Evolutionary conservation across 2,113 vertebrate species (phyloP).

Genomic region (Amphilophus citrinellus): DNA sequence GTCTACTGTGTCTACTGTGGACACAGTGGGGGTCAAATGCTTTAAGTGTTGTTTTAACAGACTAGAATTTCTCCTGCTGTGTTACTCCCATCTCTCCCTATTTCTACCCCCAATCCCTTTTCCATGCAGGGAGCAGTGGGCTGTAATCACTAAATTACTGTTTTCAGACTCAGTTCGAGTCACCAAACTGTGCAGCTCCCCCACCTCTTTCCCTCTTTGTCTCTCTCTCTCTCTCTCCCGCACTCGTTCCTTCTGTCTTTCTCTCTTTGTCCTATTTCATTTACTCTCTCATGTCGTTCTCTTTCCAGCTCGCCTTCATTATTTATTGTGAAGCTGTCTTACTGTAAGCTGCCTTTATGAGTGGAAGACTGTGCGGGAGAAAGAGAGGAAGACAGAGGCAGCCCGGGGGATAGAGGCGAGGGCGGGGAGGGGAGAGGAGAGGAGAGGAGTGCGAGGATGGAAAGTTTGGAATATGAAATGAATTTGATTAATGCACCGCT

Average conservation of each 20-base stretch:
- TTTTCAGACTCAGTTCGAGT: conserved; percentile 76
- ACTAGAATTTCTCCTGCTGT: conserved; percentile 62
- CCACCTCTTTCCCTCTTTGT: conserved; percentile 31
- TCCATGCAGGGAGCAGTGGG: conserved; percentile 65
- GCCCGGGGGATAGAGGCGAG: conserved; percentile 27
- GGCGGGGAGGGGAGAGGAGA: background rate
- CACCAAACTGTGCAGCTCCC: conserved; percentile 61
- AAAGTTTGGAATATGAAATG: conserved; percentile 62
- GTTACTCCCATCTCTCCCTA: conserved; percentile 44
- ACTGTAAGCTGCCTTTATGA: conserved; percentile 63
- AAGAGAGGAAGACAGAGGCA: conserved; percentile 39
- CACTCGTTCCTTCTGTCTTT: conserved; percentile 27
- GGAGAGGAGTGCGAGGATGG: background rate
- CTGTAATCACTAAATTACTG: conserved; percentile 83
- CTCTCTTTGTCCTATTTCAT: conserved; percentile 63
- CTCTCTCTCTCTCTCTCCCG: conserved; percentile 21
- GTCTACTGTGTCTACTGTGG: conserved; percentile 12
- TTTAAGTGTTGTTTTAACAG: conserved; percentile 73
- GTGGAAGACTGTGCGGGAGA: conserved; percentile 25
- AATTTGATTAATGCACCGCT: conserved; percentile 58
- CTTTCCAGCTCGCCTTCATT: conserved; percentile 56
- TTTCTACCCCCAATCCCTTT: conserved; percentile 34
- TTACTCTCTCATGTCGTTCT: conserved; percentile 26
- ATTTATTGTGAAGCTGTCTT: conserved; percentile 64
- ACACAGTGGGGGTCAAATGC: conserved; percentile 52